These are phyloP conservation scores for Schizopygopsis malacanthus DNA, from an alignment of 2,797 vertebrate species.

Conservation along the genomic window DNA sequence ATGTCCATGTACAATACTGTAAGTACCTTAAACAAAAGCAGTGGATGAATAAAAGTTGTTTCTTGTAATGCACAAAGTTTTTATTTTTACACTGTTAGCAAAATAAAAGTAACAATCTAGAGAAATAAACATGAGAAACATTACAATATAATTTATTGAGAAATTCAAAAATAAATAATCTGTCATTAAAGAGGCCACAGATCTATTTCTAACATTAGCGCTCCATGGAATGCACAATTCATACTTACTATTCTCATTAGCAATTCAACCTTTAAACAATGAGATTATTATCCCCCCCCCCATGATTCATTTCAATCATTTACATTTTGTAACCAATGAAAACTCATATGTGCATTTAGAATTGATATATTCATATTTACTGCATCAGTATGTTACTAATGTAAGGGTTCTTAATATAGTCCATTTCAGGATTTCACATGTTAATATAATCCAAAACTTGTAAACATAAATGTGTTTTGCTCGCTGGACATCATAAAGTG, in stretches of 20 bases:
- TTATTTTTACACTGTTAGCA: not conserved
- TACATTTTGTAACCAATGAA: not conserved
- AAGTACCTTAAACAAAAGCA: not conserved
- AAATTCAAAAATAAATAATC: constrained; percentile 99
- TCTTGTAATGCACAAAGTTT: not conserved
- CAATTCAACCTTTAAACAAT: constrained; percentile 19
- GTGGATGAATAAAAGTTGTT: not conserved
- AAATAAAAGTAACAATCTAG: constrained; percentile 19
- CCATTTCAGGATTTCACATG: not conserved
- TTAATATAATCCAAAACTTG: constrained; percentile 5
- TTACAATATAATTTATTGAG: constrained; percentile 92
- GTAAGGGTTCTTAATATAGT: not conserved
- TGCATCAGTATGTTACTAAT: not conserved
- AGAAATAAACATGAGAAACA: constrained; percentile 63
- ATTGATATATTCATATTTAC: constrained; percentile 3
- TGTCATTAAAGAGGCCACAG: constrained; percentile 75
- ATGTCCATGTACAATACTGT: not conserved
- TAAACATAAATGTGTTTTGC: not conserved
- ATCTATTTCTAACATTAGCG: constrained; percentile 19
- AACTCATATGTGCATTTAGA: not conserved
- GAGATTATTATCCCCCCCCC: not conserved
- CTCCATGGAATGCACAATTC: not conserved
- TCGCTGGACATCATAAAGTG: not conserved
- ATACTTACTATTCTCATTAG: constrained; percentile 13
- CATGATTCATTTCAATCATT: not conserved